Evolutionary conservation across 1,140 invertebrate species (phyloP).

Genomic region (Drosophila nigromelanica): DNA sequence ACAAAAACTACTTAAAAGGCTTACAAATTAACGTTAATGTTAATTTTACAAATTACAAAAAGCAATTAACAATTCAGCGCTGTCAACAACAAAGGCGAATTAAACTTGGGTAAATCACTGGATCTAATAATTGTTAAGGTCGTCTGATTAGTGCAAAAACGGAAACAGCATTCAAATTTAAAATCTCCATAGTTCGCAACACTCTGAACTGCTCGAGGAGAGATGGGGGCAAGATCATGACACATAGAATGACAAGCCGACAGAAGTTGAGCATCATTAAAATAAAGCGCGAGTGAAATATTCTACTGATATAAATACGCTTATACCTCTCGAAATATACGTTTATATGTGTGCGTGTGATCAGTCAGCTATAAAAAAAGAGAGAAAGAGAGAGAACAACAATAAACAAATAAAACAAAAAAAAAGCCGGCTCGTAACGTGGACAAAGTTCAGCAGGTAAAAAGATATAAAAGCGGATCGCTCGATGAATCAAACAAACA

Average conservation of each 20-base stretch:
- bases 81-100: conserved; percentile 28
- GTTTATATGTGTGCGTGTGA: conserved; percentile 37
- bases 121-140: conserved; percentile 36
- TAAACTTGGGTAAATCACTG: conserved; percentile 37
- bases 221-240: not conserved
- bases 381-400: conserved; percentile 33
- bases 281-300: conserved; percentile 51
- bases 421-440: conserved; percentile 23
- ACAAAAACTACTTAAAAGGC: conserved; percentile 12
- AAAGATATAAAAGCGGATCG: conserved; percentile 68
- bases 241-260: not conserved
- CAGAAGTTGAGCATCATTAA: conserved; percentile 38
- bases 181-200: conserved; percentile 3
- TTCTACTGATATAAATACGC: conserved; percentile 42
- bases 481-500: conserved; percentile 39
- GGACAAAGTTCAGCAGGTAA: conserved; percentile 31
- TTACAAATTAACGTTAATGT: conserved; percentile 42
- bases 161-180: not conserved
- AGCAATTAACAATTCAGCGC: conserved; percentile 35
- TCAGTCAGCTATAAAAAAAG: conserved; percentile 57
- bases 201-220: no score
- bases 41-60: conserved; percentile 50
- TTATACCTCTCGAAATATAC: not conserved
- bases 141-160: conserved; percentile 11
- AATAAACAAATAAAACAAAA: conserved; percentile 19